A percentile compares a stretch with the other conserved stretches of the same genome.
phyloP scores from a whole-genome alignment of 2,113 vertebrate genomes.

The Barnardius zonarius region DNA sequence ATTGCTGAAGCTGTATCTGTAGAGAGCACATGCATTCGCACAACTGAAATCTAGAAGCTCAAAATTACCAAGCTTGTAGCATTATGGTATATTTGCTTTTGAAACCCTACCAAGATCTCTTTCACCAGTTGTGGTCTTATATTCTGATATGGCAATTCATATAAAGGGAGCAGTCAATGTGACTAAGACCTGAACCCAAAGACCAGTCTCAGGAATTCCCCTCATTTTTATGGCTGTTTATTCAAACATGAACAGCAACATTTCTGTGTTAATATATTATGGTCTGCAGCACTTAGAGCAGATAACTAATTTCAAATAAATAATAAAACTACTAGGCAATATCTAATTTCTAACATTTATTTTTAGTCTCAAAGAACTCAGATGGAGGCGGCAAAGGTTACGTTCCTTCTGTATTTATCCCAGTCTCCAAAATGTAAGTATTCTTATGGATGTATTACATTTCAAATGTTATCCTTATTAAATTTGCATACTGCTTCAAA shows the following conservation, averaged over 20 bases:
- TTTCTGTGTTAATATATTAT: background rate
- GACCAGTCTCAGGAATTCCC: background rate
- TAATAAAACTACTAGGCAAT: background rate
- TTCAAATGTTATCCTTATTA: background rate
- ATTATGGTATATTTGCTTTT: background rate
- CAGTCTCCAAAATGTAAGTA: constrained; percentile 94
- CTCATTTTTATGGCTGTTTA: background rate
- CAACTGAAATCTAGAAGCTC: background rate
- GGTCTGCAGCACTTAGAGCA: background rate
- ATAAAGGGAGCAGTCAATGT: background rate
- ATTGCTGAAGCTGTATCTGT: background rate
- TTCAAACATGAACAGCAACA: background rate
- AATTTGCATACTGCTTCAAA: background rate
- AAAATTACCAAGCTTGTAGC: background rate
- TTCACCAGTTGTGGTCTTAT: background rate
- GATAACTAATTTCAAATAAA: background rate
- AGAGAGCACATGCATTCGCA: background rate
- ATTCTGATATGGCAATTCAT: background rate
- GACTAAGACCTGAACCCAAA: background rate
- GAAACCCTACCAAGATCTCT: background rate
- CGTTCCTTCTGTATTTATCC: constrained; percentile 88
- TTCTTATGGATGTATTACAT: background rate
- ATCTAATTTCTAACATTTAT: background rate
- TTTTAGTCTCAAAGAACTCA: constrained; percentile 76
- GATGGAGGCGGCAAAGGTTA: constrained; percentile 83